Evolutionary conservation across 1,140 invertebrate genomes (phyloP).

Genomic region (Diachasma alloeum): DNA sequence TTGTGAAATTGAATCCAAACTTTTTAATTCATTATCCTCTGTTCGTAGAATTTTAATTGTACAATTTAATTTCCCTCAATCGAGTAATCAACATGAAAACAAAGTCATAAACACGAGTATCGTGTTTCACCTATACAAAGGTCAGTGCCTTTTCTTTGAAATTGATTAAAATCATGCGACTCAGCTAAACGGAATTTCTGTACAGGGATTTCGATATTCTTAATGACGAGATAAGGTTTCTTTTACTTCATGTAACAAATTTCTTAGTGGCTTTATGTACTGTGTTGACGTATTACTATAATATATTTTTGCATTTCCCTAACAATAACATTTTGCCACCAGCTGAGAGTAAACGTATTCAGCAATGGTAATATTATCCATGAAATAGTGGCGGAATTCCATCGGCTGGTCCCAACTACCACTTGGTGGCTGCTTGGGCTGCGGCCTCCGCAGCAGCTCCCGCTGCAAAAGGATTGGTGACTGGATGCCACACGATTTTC

Average conservation of each 20-base stretch:
- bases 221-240: background rate
- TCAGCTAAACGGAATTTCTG: background rate
- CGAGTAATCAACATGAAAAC: too few species aligned
- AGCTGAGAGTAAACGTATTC: background rate
- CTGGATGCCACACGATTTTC: constrained; percentile 19
- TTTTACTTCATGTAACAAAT: background rate
- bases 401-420: constrained; percentile 26
- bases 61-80: too few species aligned
- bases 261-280: background rate
- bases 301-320: background rate
- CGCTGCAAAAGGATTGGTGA: constrained; percentile 30
- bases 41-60: too few species aligned
- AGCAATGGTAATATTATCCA: background rate
- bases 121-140: too few species aligned
- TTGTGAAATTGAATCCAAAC: too few species aligned
- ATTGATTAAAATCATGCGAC: background rate
- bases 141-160: background rate
- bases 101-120: too few species aligned
- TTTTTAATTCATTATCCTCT: too few species aligned
- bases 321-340: background rate
- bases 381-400: background rate
- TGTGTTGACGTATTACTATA: background rate
- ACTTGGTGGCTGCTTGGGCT: constrained; percentile 17
- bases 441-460: constrained; percentile 20
- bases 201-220: background rate